A percentile compares a stretch with the other conserved stretches of the same genome.
Evolutionary conservation across 1,140 invertebrate species (phyloP).

Genomic region (Orchestia grillus): DNA sequence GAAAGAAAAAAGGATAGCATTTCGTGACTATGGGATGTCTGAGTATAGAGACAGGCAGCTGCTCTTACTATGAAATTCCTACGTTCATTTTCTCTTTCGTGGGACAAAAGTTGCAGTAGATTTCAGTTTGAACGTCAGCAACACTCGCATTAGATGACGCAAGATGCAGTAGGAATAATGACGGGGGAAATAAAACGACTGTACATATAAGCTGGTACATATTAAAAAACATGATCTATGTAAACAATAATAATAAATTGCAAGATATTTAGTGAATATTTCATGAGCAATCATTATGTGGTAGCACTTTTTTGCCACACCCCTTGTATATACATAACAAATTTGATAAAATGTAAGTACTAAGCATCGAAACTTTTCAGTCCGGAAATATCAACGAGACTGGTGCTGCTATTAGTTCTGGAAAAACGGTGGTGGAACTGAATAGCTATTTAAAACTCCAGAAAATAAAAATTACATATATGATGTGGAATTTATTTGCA

Average conservation of each 20-base stretch:
- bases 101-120: not conserved
- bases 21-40: not conserved
- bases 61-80: not conserved
- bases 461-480: too few relatives aligned
- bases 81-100: not conserved
- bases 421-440: not conserved
- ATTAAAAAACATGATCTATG: not conserved
- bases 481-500: too few relatives aligned
- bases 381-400: not conserved
- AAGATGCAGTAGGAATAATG: not conserved
- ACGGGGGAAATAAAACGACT: not conserved
- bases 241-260: too few relatives aligned
- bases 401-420: not conserved
- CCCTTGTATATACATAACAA: too few relatives aligned
- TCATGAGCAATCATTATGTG: too few relatives aligned
- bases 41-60: not conserved
- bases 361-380: not conserved
- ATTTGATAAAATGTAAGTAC: not conserved
- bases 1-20: not conserved
- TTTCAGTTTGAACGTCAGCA: not conserved
- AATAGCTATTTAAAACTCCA: too few relatives aligned
- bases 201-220: not conserved
- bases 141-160: not conserved
- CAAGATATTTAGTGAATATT: too few relatives aligned
- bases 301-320: too few relatives aligned